phyloP scores from a whole-genome alignment of 2,888 invertebrate genomes.

The Acrocera orbiculus region DNA sequence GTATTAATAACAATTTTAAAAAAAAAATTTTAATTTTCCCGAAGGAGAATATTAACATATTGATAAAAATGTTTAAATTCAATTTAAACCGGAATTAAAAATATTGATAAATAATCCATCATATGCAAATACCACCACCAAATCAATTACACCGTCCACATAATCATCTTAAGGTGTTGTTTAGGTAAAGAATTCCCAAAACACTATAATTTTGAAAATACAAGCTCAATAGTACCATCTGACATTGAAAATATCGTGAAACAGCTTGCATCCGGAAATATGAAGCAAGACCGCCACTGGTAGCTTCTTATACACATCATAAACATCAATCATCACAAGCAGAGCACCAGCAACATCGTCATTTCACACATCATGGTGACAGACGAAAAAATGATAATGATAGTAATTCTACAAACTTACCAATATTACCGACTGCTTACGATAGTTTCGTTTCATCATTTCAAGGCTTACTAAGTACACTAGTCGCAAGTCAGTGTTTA shows the following conservation, averaged over 20 bases:
- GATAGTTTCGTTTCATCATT: constrained; percentile 90
- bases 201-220: constrained; percentile 92
- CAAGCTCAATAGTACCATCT: constrained; percentile 92
- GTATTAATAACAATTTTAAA: too few relatives aligned
- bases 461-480: constrained; percentile 79
- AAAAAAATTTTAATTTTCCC: too few relatives aligned
- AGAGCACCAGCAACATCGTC: constrained; percentile 55
- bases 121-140: constrained; percentile 57
- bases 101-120: too few relatives aligned
- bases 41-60: too few relatives aligned
- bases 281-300: constrained; percentile 69
- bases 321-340: constrained; percentile 50
- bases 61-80: too few relatives aligned
- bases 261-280: constrained; percentile 66
- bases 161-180: constrained; percentile 55
- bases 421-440: constrained; percentile 59
- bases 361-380: constrained; percentile 57
- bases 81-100: too few relatives aligned
- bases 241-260: constrained; percentile 88
- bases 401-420: constrained; percentile 38
- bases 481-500: constrained; percentile 84
- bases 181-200: constrained; percentile 68
- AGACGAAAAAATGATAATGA: constrained; percentile 38
- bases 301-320: constrained; percentile 55
- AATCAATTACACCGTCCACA: constrained; percentile 57